These are phyloP conservation scores for Drosophila truncata DNA, from an alignment of 1,140 invertebrate genomes.

Conservation along the genomic window DNA sequence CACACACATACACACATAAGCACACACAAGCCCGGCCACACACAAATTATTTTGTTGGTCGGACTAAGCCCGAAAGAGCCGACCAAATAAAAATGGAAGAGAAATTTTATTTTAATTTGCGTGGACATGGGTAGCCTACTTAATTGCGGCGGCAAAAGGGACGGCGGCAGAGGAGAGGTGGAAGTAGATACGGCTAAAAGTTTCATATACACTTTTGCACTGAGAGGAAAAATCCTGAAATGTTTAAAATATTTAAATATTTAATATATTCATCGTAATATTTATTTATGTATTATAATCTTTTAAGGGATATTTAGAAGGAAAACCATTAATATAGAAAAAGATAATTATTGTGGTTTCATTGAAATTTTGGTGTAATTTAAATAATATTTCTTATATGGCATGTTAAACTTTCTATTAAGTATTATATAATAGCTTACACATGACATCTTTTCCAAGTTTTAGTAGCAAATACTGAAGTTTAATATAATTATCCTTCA, in stretches of 20 bases:
- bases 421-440: no score
- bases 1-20: not conserved
- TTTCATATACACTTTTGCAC: conserved; percentile 13
- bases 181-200: not conserved
- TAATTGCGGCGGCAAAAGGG: conserved; percentile 62
- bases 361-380: not conserved
- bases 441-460: no score
- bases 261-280: not conserved
- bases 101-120: conserved; percentile 79
- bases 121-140: conserved; percentile 73
- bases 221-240: not conserved
- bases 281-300: not conserved
- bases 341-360: not conserved
- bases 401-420: no score
- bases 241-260: not conserved
- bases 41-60: conserved; percentile 64
- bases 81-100: conserved; percentile 38
- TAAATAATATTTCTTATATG: no score
- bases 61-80: conserved; percentile 36
- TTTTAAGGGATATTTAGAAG: not conserved
- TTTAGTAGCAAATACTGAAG: not conserved
- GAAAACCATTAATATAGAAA: not conserved
- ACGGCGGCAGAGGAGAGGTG: not conserved
- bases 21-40: conserved; percentile 10
- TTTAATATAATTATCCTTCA: not conserved